Base-by-base conservation (phyloP, 2,888 invertebrate genomes). In the Dioctria linearis region DNA sequence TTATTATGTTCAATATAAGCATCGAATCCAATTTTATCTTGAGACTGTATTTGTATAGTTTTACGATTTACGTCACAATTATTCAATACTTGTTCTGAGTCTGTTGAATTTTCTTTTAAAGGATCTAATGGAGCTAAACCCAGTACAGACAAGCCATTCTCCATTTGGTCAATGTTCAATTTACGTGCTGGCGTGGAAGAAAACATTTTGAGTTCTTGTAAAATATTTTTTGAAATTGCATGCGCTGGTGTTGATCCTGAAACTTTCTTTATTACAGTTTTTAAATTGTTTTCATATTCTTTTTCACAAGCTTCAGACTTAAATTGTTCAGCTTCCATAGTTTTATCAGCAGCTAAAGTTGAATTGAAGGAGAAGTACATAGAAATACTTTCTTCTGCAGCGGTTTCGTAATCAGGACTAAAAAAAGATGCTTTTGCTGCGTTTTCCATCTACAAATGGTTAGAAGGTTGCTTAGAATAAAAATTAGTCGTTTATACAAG, bases 131-230 rank as follows among this genome's bases (percentile, higher is more conserved):
- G 71, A 9, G 71, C 54, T 13, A 71, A 3, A 11, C 71, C 71
- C 4, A 71, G 39, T 37, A 37, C 40, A 6, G 54, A 25, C 67
- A 67, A 43, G 3, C 49, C 67, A 13, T 46, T 9, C 25, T 67
- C 43, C 11, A 67, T 67, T 67, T 67, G 43, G 3, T 67, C 51
- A 49, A 71, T 5, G 11, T 11, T 11, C 51, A 5, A 40, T 39
- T 71, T 54, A 9, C 42, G 49, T 25, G 71, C 51, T 40, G 75
- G 75, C 3, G 75, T 75, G 3, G 75, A 75, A n/a, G 75, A 75
- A 46, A 40, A 75, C 43, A 59, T n/a, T 6, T 75, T 57, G 9
- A 59, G 40, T 59, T 75, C 59, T 9, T 71, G 49, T 5, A 59
- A 42, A 13, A 75, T 75, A n/a, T 9, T 46, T 42, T 57, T 59